These are phyloP conservation scores for Panorpa germanica DNA, from an alignment of 2,888 invertebrate species.

Conservation along the genomic window DNA sequence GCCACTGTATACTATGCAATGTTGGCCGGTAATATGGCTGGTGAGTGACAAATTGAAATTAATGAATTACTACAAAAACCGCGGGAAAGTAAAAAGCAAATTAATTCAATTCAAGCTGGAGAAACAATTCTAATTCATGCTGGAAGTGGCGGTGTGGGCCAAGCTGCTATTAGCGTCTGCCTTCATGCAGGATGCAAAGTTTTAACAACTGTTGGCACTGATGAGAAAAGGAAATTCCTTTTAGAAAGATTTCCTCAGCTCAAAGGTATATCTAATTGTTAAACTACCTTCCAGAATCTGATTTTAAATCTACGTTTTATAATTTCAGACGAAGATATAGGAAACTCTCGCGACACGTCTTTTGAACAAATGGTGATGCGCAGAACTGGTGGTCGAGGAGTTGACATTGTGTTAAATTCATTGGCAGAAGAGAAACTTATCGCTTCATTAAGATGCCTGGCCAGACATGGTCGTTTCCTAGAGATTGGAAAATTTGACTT, in stretches of 20 bases:
- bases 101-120: no score
- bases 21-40: no score
- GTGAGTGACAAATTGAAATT: no score
- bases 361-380: conserved; percentile 65
- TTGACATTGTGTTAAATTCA: conserved; percentile 70
- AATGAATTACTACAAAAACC: no score
- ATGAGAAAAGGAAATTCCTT: conserved; percentile 64
- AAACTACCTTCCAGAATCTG: no score
- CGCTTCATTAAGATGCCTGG: conserved; percentile 70
- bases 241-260: conserved; percentile 56
- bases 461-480: conserved; percentile 72
- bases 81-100: no score
- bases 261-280: no score
- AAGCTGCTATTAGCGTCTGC: conserved; percentile 80
- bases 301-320: no score
- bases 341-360: conserved; percentile 60
- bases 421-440: conserved; percentile 69
- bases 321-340: conserved; percentile 47
- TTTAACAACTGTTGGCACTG: conserved; percentile 71
- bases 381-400: conserved; percentile 60
- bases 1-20: conserved; percentile 30
- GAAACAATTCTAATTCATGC: conserved; percentile 75
- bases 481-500: conserved; percentile 91
- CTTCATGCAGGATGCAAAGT: conserved; percentile 68
- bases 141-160: conserved; percentile 81